Evolutionary conservation across 37 sponge, comb jelly and placozoan genomes (phyloP).

Genomic region (Cladorhizidae sp.): DNA sequence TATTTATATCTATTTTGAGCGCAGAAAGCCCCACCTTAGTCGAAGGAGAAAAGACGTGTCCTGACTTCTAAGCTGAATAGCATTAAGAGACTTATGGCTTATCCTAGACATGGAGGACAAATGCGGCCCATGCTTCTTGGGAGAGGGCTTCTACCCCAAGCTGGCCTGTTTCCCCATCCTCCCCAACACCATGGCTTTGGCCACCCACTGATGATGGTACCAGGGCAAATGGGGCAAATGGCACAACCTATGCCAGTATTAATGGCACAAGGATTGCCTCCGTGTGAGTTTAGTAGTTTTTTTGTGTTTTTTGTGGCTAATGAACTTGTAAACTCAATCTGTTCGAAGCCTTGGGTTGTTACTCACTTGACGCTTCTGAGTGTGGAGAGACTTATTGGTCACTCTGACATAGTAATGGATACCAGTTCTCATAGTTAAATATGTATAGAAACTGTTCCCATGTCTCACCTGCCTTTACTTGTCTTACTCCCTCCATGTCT

Average conservation of each 20-base stretch:
- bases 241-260: not conserved
- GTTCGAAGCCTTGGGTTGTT: no score
- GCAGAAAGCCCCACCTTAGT: no score
- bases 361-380: no score
- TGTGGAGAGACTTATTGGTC: no score
- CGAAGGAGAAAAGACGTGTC: no score
- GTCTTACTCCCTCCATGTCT: no score
- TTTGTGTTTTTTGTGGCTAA: not conserved
- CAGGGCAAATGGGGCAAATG: not conserved
- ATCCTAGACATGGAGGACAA: not conserved
- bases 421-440: no score
- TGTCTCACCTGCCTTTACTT: no score
- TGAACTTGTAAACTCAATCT: not conserved
- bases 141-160: not conserved
- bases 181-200: not conserved
- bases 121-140: not conserved
- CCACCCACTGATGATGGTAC: not conserved
- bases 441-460: no score
- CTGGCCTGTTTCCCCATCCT: constrained; percentile 10
- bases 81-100: not conserved
- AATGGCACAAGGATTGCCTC: constrained; percentile 19
- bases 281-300: not conserved
- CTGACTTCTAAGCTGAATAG: no score
- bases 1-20: no score
- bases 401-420: no score